Base-by-base conservation (phyloP, 2,113 vertebrate genomes). In the Alces alces region DNA sequence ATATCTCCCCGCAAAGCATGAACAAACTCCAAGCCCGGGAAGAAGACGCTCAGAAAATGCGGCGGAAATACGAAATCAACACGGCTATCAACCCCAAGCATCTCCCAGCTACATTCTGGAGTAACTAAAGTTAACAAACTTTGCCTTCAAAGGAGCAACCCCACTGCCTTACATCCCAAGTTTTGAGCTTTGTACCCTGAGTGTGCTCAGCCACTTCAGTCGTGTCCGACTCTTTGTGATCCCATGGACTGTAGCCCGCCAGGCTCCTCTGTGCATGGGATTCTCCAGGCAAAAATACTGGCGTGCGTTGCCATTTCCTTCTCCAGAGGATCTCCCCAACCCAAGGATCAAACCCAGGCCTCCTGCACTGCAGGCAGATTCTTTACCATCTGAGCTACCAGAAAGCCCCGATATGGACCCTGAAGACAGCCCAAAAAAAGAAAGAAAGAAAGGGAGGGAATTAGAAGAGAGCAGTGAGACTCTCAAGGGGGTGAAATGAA, bases 361-460 rank as follows among this genome's bases (percentile, higher is more conserved):
- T 39, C 19, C 66, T 39, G 66, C 36, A 70, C 5, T 23, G 9
- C 10, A 70, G 66, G 66, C 19, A 70, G n/a, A 70, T 70, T 70
- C 66, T 70, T 39, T 39, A 39, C 66, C n/a, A 70, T 23, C n/a
- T 39, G n/a, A 70, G n/a, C 19, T 23, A 39, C 19, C 10, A 70
- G 19, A n/a, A 70, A 39, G 66, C 66, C 19, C 19, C 2, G 9
- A 39, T 39, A 17, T 36, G 19, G 10, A 84, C 12, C 30, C 30
- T 30, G 60, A 50, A 85, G 17, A 30, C 30, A 80, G 76, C 17
- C 47, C 43, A 16, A 28, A 23, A 70, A 54, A 27, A 2, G 14
- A 12, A 11, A 7, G 36, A 8, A 10, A 36, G 2, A 25, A 17
- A 30, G 28, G 7, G 3, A 15, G 23, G 11, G 1, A 13, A 47